These are phyloP conservation scores for Drosophila burlai DNA, from an alignment of 1,140 invertebrate species.

Conservation along the genomic window DNA sequence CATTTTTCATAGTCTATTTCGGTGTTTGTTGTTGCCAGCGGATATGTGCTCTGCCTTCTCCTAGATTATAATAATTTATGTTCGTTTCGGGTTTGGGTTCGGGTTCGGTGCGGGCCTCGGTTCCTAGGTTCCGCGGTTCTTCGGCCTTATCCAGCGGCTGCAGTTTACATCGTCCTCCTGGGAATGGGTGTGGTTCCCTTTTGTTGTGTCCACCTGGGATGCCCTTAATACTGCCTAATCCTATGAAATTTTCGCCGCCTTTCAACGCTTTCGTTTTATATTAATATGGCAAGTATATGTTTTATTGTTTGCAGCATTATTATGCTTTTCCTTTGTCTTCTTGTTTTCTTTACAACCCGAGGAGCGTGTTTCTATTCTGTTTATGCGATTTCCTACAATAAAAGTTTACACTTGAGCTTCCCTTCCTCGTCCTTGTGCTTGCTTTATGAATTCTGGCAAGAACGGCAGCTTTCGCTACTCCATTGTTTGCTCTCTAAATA, in stretches of 20 bases:
- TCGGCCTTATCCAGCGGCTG: slow-evolving; percentile 43
- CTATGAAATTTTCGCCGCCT: slow-evolving; percentile 53
- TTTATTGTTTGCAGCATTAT: slow-evolving; percentile 77
- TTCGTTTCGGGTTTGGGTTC: slow-evolving; percentile 21
- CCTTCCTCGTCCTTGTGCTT: slow-evolving; percentile 22
- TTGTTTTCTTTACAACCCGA: slow-evolving; percentile 67
- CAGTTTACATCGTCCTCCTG: slow-evolving; percentile 64
- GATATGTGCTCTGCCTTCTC: slow-evolving; percentile 61
- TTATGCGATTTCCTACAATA: slow-evolving; percentile 46
- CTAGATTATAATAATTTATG: slow-evolving; percentile 41
- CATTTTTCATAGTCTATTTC: slow-evolving; percentile 83
- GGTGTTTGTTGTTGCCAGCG: slow-evolving; percentile 73
- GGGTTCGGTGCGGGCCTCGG: slow-evolving; percentile 11
- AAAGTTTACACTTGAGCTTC: slow-evolving; percentile 50
- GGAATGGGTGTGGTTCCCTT: slow-evolving; percentile 7
- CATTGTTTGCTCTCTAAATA: slow-evolving; percentile 21
- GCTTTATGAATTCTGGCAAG: slow-evolving; percentile 24
- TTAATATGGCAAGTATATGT: slow-evolving; percentile 82
- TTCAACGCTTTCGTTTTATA: slow-evolving; percentile 45
- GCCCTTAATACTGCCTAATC: slow-evolving; percentile 63
- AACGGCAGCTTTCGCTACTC: slow-evolving; percentile 36
- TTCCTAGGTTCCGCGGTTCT: slow-evolving; percentile 7
- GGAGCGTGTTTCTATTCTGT: slow-evolving; percentile 61
- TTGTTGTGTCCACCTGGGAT: slow-evolving; percentile 18
- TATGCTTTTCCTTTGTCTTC: slow-evolving; percentile 41